Base-by-base conservation (phyloP, 2,888 invertebrate genomes). In the Chalcosyrphus nemorum region DNA sequence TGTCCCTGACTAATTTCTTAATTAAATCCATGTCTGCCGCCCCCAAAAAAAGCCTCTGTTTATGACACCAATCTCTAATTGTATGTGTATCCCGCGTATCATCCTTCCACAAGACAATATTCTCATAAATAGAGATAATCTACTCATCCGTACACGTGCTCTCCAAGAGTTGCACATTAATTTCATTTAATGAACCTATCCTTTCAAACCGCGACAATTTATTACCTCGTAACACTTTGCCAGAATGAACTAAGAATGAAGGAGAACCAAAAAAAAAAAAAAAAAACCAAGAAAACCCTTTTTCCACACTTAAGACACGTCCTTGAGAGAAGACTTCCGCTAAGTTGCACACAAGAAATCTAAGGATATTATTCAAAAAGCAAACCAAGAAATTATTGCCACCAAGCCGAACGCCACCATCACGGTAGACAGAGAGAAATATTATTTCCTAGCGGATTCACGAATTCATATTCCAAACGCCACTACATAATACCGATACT, bases 401-500 rank as follows among this genome's bases (percentile, higher is more conserved):
- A 43, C 47, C 66, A 45, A 45, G 66, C 50, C 50, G 50, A 61
- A 38, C 24, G 15, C 54, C 63, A 32, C 21, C 6, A 6, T 29
- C 13, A 45, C 6, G n/a, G n/a, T n/a, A 45, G 19, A 54, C 56
- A 66, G 13, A 56, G 35, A 71, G 71, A 70, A 76, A 70, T 80
- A 57, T 63, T 72, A 75, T 75, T 75, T 84, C 57, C 68, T 63
- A 74, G 17, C 43, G 52, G 47, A 74, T 84, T 84, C 63, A 56
- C 68, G 78, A 77, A 82, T 82, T 77, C 71, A 78, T 78, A 82
- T 82, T 72, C 59, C 81, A 52, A n/a, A 66, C 77, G 59, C 77
- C 43, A 66, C 72, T 77, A n/a, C n/a, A n/a, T n/a, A n/a, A n/a
- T n/a, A 77, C 71, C 65, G 66, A 82, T 65, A 71, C 77, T 50